A percentile compares a stretch with the other conserved stretches of the same genome.
phyloP scores from a whole-genome alignment of 2,797 vertebrate genomes.

The Acridotheres tristis region DNA sequence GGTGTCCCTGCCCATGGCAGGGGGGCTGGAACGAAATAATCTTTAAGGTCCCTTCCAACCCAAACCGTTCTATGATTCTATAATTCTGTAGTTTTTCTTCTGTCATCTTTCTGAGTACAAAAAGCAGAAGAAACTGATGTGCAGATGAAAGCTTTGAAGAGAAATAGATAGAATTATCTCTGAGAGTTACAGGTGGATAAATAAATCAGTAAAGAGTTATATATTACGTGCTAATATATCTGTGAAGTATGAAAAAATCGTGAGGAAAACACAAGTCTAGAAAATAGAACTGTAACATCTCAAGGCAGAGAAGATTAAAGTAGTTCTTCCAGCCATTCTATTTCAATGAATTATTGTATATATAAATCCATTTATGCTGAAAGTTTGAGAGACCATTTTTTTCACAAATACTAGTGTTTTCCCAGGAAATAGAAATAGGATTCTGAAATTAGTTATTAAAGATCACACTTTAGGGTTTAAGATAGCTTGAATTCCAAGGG shows the following conservation, averaged over 20 bases:
- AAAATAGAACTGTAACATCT: not conserved
- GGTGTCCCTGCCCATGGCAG: not conserved
- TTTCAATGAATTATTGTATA: not conserved
- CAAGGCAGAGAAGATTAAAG: not conserved
- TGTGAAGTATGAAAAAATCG: not conserved
- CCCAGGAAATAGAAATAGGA: not conserved
- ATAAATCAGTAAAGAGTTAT: not conserved
- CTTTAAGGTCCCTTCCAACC: not conserved
- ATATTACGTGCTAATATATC: not conserved
- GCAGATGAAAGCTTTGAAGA: not conserved
- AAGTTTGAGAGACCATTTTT: not conserved
- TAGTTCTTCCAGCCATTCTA: not conserved
- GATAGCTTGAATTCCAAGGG: not conserved
- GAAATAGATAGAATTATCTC: constrained; percentile 19
- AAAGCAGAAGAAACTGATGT: not conserved
- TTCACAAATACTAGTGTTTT: not conserved
- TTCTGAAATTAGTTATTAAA: not conserved
- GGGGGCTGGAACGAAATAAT: fast-evolving
- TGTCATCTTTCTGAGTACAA: not conserved
- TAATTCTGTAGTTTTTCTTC: not conserved
- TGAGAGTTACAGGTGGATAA: not conserved
- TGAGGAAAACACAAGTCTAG: not conserved
- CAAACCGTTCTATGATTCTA: not conserved
- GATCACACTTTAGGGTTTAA: not conserved
- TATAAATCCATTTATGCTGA: not conserved